A percentile compares a stretch with the other conserved stretches of the same genome.
These are phyloP conservation scores for Corvus cornix DNA, from an alignment of 2,113 vertebrate species.

Conservation along the genomic window DNA sequence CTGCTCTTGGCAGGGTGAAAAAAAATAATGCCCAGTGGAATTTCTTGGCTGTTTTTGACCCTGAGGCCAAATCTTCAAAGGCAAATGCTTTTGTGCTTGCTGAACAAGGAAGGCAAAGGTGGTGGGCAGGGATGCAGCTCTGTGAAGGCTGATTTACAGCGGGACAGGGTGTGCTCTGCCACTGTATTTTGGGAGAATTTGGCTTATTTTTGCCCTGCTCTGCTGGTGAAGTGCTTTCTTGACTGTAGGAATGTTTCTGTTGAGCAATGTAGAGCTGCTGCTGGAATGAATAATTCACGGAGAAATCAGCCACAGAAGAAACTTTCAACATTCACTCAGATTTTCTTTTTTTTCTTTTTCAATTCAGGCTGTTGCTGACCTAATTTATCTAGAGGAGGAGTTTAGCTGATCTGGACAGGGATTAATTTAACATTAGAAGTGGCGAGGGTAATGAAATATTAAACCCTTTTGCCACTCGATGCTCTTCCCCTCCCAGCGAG, in stretches of 20 bases:
- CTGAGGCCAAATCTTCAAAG: neutral
- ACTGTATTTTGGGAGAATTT: neutral
- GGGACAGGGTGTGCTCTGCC: neutral
- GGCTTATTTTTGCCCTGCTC: neutral
- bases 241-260: neutral
- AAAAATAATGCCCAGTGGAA: neutral
- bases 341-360: neutral
- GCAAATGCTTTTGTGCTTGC: neutral
- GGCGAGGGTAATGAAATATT: neutral
- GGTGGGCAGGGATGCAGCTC: neutral
- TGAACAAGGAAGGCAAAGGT: neutral
- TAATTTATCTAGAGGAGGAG: neutral
- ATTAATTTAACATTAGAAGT: neutral
- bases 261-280: neutral
- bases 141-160: neutral
- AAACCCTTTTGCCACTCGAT: neutral
- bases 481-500: neutral
- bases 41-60: neutral
- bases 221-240: neutral
- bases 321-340: neutral
- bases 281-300: slow-evolving; percentile 2
- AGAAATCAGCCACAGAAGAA: neutral
- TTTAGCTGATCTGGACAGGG: neutral
- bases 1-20: neutral
- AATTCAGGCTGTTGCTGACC: neutral